These are phyloP conservation scores for Aplysina aerophoba DNA, from an alignment of 37 sponge, comb jelly and placozoan species.

Conservation along the genomic window DNA sequence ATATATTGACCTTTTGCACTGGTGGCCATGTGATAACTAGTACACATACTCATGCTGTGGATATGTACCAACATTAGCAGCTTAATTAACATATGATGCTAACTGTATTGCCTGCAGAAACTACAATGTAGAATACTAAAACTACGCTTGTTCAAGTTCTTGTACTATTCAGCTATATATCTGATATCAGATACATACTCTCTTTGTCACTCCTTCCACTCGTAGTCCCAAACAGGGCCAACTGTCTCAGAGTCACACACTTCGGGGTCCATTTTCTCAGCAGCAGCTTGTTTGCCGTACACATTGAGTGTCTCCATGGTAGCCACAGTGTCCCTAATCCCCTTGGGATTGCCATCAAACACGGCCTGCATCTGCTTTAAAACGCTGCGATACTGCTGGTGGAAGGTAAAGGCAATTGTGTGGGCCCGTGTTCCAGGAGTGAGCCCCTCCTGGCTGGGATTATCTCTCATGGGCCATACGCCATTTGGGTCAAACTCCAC, in stretches of 20 bases:
- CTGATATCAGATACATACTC: no score
- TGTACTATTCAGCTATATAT: no score
- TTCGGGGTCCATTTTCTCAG: background rate
- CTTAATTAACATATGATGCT: no score
- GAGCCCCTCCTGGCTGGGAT: conserved; percentile 31
- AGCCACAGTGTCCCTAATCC: conserved; percentile 24
- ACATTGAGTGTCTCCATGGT: conserved; percentile 67
- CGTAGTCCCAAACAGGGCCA: conserved; percentile 15
- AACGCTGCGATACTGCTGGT: conserved; percentile 28
- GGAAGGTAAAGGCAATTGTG: conserved; percentile 44
- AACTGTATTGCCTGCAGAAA: no score
- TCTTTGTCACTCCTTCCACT: conserved; percentile 6
- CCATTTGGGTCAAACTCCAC: conserved; percentile 41
- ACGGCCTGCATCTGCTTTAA: conserved; percentile 37
- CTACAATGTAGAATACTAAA: no score
- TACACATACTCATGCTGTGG: no score
- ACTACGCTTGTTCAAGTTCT: no score
- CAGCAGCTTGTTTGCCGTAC: conserved; percentile 60
- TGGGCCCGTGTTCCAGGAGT: conserved; percentile 5
- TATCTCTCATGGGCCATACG: conserved; percentile 66
- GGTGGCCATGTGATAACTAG: no score
- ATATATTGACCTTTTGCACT: no score
- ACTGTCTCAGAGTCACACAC: background rate
- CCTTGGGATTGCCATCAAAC: conserved; percentile 42
- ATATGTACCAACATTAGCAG: no score